These are phyloP conservation scores for Sanderia malayensis DNA, from an alignment of 30 jellyfish, hydroid and myxozoan species.

Conservation along the genomic window DNA sequence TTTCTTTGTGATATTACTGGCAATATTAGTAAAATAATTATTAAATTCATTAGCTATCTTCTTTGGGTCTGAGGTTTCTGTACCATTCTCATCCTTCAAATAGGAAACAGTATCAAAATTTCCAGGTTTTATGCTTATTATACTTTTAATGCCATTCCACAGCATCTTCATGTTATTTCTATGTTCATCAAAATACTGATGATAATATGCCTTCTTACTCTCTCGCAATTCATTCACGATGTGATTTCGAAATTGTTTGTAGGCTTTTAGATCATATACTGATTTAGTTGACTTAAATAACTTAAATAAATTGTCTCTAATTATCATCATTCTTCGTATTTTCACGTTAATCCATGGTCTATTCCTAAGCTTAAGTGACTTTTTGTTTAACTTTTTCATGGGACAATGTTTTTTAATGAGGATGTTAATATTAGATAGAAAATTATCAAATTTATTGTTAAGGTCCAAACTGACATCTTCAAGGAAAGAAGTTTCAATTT, in stretches of 20 bases:
- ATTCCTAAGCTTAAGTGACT: not conserved
- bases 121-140: constrained; percentile 21
- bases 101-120: constrained; percentile 3
- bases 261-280: constrained; percentile 4
- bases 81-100: constrained; percentile 1
- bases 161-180: constrained; percentile 20
- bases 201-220: not conserved
- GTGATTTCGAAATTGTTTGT: too few species aligned
- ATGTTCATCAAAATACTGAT: constrained; percentile 13
- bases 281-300: constrained; percentile 9
- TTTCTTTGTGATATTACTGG: constrained; percentile 12
- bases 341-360: constrained; percentile 37
- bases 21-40: constrained; percentile 28
- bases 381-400: not conserved
- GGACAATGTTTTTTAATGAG: constrained; percentile 6
- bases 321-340: constrained; percentile 24
- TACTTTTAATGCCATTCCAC: constrained; percentile 41
- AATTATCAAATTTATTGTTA: not conserved
- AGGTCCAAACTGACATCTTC: not conserved
- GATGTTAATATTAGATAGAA: not conserved
- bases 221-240: too few species aligned
- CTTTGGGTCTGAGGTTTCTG: not conserved
- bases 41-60: constrained; percentile 41
- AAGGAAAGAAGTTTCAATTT: constrained; percentile 5
- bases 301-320: constrained; percentile 12